Evolutionary conservation across 2,113 vertebrate species (phyloP).

Genomic region (cat (Felis catus)): F.catus_Fca126_mat1.0 CM031419.1:193573501-193574000

Average conservation of each 20-base stretch:
- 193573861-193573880: neutral
- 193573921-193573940: neutral
- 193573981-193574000: neutral
- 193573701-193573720: neutral
- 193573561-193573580: neutral
- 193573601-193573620: neutral
- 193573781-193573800: constrained; percentile 28
- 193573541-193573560: neutral
- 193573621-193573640: neutral
- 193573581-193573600: neutral
- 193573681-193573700: neutral
- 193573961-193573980: neutral
- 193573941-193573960: neutral
- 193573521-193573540: neutral
- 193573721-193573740: constrained; percentile 9
- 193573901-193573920: neutral
- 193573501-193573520: constrained; percentile 15
- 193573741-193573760: neutral
- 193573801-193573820: constrained; percentile 17
- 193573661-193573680: neutral
- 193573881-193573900: neutral
- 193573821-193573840: neutral
- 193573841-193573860: neutral
- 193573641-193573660: neutral
- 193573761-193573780: neutral